Base-by-base conservation (phyloP, 2,113 vertebrate genomes). In the Hydrolagus affinis region DNA sequence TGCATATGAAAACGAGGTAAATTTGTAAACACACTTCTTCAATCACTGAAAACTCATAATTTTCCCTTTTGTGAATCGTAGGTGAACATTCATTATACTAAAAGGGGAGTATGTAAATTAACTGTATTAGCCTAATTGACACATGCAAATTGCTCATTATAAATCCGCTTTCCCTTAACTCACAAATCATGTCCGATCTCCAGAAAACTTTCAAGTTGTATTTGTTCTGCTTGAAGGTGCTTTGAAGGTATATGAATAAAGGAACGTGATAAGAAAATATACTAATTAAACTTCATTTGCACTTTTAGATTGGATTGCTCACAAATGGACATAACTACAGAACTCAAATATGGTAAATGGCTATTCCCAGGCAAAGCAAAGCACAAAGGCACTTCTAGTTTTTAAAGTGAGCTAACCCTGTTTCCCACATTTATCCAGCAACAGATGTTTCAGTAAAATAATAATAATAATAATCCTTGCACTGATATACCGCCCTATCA, bases 221-320 rank as follows among this genome's bases (percentile, higher is more conserved):
- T 19, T 83, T 83, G 17, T 66, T 83, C 17, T 83, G 60, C 25
- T 68, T 0, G 62, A 83, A 83, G 62, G 78, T 30, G 66, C 60
- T 83, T 83, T 17, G 62, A 66, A 66, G 62, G 32, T 0, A 19
- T n/a, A 83, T 83, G 64, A 83, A 83, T 60, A 83, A 32, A 66
- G 30, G 62, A 66, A 2, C 59, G 17, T 83, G 32, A 30, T 2
- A 64, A 83, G 78, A 30, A 83, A 62, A 25, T 68, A 66, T 83
- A 83, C 28, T 32, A 83, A 83, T 66, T 83, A 66, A 80, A 83
- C 78, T 83, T 62, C 64, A 83, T 83, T 83, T 83, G 66, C 62
- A 83, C 32, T 28, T 66, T 19, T 30, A 83, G 78, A 66, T 83
- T 56, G 66, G 25, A 60, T 64, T 83, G 78, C 30, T 83, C 66